phyloP scores from a whole-genome alignment of 1,140 invertebrate species.

The Halyomorpha halys region DNA sequence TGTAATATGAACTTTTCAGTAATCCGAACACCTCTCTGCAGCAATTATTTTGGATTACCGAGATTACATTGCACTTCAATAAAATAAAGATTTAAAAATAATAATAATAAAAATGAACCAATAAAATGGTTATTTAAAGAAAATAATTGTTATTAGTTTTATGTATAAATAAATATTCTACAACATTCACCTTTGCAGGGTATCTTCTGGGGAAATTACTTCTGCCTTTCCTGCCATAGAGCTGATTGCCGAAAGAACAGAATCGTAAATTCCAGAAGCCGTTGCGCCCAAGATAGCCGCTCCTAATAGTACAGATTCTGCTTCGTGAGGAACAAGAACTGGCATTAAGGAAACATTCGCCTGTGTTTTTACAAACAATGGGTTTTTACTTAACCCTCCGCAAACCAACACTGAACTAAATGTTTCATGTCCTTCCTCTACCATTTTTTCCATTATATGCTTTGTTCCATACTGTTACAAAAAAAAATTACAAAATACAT shows the following conservation, averaged over 20 bases:
- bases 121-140: too few relatives aligned
- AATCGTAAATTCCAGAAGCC: constrained; percentile 51
- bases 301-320: constrained; percentile 77
- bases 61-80: too few relatives aligned
- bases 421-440: constrained; percentile 45
- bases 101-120: too few relatives aligned
- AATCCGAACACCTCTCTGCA: too few relatives aligned
- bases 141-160: too few relatives aligned
- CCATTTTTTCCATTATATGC: constrained; percentile 70
- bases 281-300: constrained; percentile 74
- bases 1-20: too few relatives aligned
- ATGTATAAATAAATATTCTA: too few relatives aligned
- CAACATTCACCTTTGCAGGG: constrained; percentile 39
- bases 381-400: constrained; percentile 80
- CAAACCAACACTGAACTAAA: constrained; percentile 69
- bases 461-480: constrained; percentile 75
- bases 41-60: too few relatives aligned
- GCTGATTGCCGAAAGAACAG: constrained; percentile 50
- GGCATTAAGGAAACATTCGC: constrained; percentile 70
- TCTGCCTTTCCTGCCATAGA: constrained; percentile 64
- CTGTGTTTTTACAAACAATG: constrained; percentile 72
- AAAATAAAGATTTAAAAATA: too few relatives aligned
- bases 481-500: constrained; percentile 5
- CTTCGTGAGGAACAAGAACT: constrained; percentile 55
- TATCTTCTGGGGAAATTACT: constrained; percentile 50